phyloP scores from a whole-genome alignment of 2,797 vertebrate genomes.

The Protonibea diacanthus region DNA sequence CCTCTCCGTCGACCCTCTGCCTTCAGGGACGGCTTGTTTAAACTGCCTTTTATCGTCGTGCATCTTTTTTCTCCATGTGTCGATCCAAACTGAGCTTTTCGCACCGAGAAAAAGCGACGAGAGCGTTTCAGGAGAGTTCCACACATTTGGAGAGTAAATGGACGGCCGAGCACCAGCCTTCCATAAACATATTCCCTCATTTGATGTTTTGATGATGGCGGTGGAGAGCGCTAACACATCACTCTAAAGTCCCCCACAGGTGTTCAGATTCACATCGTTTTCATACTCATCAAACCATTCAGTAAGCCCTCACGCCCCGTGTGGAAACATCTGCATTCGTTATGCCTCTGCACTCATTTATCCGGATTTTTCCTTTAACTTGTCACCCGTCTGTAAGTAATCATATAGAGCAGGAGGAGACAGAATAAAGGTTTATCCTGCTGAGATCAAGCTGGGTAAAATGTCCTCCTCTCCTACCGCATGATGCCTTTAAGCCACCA shows the following conservation, averaged over 20 bases:
- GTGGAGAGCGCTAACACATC: not conserved
- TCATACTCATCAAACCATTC: not conserved
- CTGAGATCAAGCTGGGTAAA: conserved; percentile 19
- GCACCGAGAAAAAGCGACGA: not conserved
- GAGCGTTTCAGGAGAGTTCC: not conserved
- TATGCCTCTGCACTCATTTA: not conserved
- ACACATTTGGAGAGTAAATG: not conserved
- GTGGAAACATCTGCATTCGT: not conserved
- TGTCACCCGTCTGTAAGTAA: conserved; percentile 9
- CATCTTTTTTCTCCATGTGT: not conserved
- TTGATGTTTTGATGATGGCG: not conserved
- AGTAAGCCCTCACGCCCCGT: not conserved
- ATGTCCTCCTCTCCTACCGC: not conserved
- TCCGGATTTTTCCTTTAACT: not conserved
- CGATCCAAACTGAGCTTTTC: conserved; percentile 1
- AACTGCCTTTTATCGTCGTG: conserved; percentile 27
- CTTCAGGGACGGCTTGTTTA: conserved; percentile 43
- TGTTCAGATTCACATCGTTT: not conserved
- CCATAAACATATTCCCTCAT: not conserved
- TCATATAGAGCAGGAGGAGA: conserved; percentile 2
- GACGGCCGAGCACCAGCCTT: not conserved
- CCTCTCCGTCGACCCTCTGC: conserved; percentile 12
- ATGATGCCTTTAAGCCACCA: conserved; percentile 26
- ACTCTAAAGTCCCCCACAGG: not conserved
- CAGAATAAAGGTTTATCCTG: conserved; percentile 6